A percentile compares a stretch with the other conserved stretches of the same genome.
phyloP scores from a whole-genome alignment of 53 echinoderm and acorn worm genomes.

The Astropecten irregularis region DNA sequence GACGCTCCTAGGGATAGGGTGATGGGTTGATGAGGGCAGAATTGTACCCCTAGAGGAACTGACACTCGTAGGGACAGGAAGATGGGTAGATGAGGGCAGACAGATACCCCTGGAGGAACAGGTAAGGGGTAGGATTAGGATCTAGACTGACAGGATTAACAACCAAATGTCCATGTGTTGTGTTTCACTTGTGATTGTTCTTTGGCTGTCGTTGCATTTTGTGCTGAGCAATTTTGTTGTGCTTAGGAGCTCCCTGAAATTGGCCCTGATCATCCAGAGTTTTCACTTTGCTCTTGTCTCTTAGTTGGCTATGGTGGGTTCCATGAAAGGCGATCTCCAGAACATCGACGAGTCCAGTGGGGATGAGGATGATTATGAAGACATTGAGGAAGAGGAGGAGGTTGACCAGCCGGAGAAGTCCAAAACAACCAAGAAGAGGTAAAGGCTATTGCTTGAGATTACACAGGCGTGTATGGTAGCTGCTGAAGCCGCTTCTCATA shows the following conservation, averaged over 20 bases:
- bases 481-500: too few relatives aligned
- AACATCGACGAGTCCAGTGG: constrained; percentile 82
- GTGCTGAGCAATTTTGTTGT: too few relatives aligned
- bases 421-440: constrained; percentile 36
- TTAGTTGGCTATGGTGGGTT: constrained; percentile 71
- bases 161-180: too few relatives aligned
- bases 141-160: too few relatives aligned
- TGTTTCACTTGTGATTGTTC: too few relatives aligned
- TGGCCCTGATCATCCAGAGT: too few relatives aligned
- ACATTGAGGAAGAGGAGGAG: constrained; percentile 73
- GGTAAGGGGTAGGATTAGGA: background rate
- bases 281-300: too few relatives aligned
- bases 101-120: background rate
- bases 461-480: too few relatives aligned
- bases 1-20: too few relatives aligned
- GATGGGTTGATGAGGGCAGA: constrained; percentile 54
- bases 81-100: background rate
- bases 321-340: constrained; percentile 82
- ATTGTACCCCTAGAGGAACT: constrained; percentile 54
- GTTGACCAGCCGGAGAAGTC: background rate
- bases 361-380: constrained; percentile 71
- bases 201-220: too few relatives aligned
- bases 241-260: too few relatives aligned
- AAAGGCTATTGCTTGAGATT: too few relatives aligned
- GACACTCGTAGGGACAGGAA: background rate